Conservation (phyloP, 1,140 invertebrate species). For the Danaus melanippus region DNA sequence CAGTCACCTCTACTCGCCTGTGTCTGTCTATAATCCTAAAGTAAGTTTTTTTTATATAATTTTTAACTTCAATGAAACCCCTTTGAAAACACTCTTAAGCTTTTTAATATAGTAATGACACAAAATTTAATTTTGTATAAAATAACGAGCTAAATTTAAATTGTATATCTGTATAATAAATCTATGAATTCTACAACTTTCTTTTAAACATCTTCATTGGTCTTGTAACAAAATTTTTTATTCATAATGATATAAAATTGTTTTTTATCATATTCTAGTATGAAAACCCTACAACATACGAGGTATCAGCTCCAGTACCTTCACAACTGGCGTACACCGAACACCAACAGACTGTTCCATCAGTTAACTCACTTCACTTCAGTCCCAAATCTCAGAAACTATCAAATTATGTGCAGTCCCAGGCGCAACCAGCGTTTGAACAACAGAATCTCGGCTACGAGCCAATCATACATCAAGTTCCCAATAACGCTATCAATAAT, state of each 20-base stretch:
- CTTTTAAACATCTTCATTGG: too few species aligned
- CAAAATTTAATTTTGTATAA: too few species aligned
- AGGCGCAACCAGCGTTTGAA: constrained; percentile 14
- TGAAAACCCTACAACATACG: constrained; percentile 37
- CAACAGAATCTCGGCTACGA: constrained; percentile 9
- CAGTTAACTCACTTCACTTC: constrained; percentile 32
- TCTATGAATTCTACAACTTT: too few species aligned
- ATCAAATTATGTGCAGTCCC: constrained; percentile 18
- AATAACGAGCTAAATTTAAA: too few species aligned
- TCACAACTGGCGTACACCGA: constrained; percentile 49
- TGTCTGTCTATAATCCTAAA: constrained; percentile 45
- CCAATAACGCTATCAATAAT: constrained; percentile 8
- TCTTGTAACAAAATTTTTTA: too few species aligned
- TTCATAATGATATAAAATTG: too few species aligned
- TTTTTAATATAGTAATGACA: too few species aligned
- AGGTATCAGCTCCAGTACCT: constrained; percentile 45
- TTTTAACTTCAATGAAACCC: too few species aligned
- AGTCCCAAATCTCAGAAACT: constrained; percentile 26
- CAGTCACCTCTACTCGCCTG: constrained; percentile 46
- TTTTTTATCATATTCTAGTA: constrained; percentile 25
- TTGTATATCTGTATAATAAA: too few species aligned
- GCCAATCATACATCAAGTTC: constrained; percentile 20
- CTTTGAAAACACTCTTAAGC: neutral
- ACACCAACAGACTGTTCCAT: constrained; percentile 28
- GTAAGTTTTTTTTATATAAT: constrained; percentile 26